Base-by-base conservation (phyloP, 2,797 vertebrate species). In the Xenopus petersii region DNA sequence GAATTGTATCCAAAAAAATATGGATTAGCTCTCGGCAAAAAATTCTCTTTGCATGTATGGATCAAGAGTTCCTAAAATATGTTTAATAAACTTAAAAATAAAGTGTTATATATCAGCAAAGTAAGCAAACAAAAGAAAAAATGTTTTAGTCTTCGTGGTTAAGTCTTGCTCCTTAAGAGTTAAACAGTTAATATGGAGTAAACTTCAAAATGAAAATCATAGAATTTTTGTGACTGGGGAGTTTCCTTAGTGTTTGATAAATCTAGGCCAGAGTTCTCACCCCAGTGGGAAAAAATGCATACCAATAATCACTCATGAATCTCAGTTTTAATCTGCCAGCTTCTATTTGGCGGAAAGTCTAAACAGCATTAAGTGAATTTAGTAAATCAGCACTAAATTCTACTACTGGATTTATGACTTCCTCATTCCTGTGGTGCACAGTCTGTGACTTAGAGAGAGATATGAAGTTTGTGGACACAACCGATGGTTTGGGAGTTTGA, bases 371-470 rank as follows among this genome's bases (percentile, higher is more conserved):
- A 60, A 60, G 58, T 60, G 58, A 60, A 60, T 60, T 60, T 17
- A 60, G 58, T 60, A 60, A 58, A 58, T 58, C 55, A 58, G 15
- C 55, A 16, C 15, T 17, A 58, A 60, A 24, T 60, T 24, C 48
- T 54, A 12, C 15, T 55, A 48, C 10, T 56, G 33, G 49, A 75
- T 75, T 75, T 75, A 75, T 51, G 65, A 64, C 73, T 75, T 75
- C 60, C 73, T 75, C 36, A 69, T 69, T 75, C 66, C 66, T 42
- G 17, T 55, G 59, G 59, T 42, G 36, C 7, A 42, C 36, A 64
- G 17, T 5, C 62, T 60, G 58, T 2, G 58, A 26, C 17, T 6
- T 60, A 26, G 17, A 24, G 58, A 26, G 21, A 11, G 17, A 58
- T 3, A 58, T 58, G 55, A 60, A 3, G 58, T 26, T 26, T 60